Evolutionary conservation across 2,113 vertebrate species (phyloP).

Genomic region (Microtus ochrogaster): DNA sequence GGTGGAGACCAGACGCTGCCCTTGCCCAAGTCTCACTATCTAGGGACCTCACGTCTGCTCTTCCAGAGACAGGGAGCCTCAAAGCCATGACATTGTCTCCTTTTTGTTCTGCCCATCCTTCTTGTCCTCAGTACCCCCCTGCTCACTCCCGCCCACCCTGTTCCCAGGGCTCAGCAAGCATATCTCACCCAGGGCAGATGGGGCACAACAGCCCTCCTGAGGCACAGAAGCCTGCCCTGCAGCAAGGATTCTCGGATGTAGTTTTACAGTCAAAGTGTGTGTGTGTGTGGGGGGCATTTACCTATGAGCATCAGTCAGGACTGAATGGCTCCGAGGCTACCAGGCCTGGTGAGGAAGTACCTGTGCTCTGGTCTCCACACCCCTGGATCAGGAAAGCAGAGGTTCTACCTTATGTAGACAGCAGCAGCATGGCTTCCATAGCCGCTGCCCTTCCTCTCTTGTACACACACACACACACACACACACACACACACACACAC

Average conservation of each 20-base stretch:
- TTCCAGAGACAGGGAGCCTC: not conserved
- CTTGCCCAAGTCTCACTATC: too few species aligned
- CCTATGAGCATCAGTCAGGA: not conserved
- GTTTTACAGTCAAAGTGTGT: not conserved
- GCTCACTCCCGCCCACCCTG: too few species aligned
- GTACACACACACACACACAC: too few species aligned
- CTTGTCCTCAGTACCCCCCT: too few species aligned
- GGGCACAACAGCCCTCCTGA: too few species aligned
- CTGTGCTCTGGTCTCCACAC: not conserved
- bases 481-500: not conserved
- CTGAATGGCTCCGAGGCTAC: not conserved
- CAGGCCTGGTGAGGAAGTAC: not conserved
- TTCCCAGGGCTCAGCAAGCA: not conserved
- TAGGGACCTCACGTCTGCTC: not conserved
- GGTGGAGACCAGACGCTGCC: not conserved
- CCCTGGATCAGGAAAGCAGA: not conserved
- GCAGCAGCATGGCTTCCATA: not conserved
- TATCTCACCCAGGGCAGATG: not conserved
- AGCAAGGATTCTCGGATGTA: not conserved
- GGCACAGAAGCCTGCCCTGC: not conserved
- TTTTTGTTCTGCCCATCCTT: not conserved
- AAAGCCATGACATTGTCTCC: accelerated
- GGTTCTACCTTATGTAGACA: not conserved
- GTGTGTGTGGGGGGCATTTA: not conserved
- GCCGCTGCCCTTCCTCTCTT: not conserved